These are phyloP conservation scores for Chaunax sp. DNA, from an alignment of 2,797 vertebrate species.

Conservation along the genomic window DNA sequence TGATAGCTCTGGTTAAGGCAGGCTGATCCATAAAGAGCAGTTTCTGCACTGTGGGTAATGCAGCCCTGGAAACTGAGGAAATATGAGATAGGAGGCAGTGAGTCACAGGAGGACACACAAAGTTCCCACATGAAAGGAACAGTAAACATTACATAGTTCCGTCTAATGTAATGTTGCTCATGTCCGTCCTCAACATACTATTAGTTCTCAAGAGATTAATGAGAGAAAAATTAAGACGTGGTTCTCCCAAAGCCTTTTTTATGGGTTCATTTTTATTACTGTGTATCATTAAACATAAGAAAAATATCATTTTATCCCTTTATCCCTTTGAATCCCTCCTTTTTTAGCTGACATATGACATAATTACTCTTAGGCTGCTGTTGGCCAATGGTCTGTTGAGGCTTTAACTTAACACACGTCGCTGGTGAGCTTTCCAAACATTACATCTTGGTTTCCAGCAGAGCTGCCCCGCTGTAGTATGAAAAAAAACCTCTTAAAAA, in stretches of 20 bases:
- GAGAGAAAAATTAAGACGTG: constrained; percentile 20
- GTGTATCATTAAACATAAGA: constrained; percentile 22
- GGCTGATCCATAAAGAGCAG: constrained; percentile 69
- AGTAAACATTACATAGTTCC: constrained; percentile 51
- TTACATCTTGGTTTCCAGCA: no score
- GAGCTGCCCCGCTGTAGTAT: no score
- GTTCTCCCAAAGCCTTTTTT: constrained; percentile 22
- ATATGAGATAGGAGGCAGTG: constrained; percentile 67
- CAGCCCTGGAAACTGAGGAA: constrained; percentile 62
- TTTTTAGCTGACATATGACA: background rate
- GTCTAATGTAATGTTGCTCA: constrained; percentile 49
- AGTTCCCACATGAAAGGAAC: constrained; percentile 68
- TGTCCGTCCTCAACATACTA: constrained; percentile 32
- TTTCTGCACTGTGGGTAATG: constrained; percentile 70
- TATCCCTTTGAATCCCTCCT: background rate
- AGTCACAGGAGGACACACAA: constrained; percentile 73
- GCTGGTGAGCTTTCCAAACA: no score
- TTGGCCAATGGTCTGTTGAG: no score
- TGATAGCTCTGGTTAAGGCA: constrained; percentile 65
- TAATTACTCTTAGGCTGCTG: background rate
- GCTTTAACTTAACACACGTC: no score
- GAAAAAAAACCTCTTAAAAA: no score
- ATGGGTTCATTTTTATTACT: constrained; percentile 34
- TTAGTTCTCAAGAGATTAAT: constrained; percentile 50
- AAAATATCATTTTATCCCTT: constrained; percentile 1